Percentiles rank a stretch among this genome's conserved stretches.
Evolutionary conservation across 2,113 vertebrate genomes (phyloP).

Genomic region (Vanacampus margaritifer): DNA sequence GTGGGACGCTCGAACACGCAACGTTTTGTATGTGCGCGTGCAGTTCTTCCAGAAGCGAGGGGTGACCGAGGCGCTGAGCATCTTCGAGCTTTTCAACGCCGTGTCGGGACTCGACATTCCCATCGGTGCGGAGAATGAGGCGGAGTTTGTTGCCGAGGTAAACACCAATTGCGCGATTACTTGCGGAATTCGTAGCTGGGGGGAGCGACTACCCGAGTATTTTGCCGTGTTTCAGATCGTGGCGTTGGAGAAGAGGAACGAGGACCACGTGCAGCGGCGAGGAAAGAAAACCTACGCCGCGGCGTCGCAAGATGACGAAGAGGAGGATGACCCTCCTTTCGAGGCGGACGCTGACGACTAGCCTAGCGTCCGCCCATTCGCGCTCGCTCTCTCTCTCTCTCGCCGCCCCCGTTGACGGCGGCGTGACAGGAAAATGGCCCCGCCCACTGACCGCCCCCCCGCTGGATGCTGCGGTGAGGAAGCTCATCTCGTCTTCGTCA

Average conservation of each 20-base stretch:
- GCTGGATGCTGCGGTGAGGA: no score
- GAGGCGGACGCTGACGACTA: slow-evolving; percentile 64
- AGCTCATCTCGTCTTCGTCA: no score
- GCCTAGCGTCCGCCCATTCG: not conserved
- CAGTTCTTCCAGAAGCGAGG: slow-evolving; percentile 95
- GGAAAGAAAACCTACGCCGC: slow-evolving; percentile 78
- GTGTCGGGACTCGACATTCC: slow-evolving; percentile 84
- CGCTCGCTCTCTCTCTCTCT: slow-evolving; percentile 19
- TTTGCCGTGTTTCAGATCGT: slow-evolving; percentile 77
- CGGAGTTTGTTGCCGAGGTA: slow-evolving; percentile 88
- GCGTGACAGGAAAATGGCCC: not conserved
- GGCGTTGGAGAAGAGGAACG: slow-evolving; percentile 90
- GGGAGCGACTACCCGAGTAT: no score
- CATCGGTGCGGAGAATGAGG: slow-evolving; percentile 83
- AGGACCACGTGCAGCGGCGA: slow-evolving; percentile 87
- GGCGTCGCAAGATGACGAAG: slow-evolving; percentile 60
- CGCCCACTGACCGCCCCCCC: not conserved
- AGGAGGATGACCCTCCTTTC: slow-evolving; percentile 60
- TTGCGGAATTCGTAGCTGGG: not conserved
- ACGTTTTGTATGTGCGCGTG: not conserved
- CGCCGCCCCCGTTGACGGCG: slow-evolving; percentile 7
- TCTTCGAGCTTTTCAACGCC: slow-evolving; percentile 88
- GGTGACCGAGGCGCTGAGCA: slow-evolving; percentile 79
- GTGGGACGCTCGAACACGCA: not conserved
- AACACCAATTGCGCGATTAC: not conserved